Evolutionary conservation across 2,888 invertebrate genomes (phyloP), one percentile per base, ranked within the genome.

Genomic region (Acleris holmiana): DNA sequence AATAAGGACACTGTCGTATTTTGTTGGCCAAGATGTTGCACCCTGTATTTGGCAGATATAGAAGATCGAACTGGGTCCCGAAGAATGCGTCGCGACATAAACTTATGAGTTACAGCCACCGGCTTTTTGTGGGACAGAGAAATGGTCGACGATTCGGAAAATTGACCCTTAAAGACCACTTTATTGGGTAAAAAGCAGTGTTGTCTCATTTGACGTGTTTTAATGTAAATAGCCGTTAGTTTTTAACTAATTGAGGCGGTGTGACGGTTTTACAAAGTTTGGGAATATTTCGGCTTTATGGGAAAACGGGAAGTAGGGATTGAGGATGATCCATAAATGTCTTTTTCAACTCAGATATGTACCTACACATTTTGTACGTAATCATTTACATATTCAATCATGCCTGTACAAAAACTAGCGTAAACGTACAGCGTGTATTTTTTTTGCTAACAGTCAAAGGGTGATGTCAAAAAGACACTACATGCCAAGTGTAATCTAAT

Each of bases 61-160:
- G 76, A 79, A 47, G 63, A 80, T 84, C 82, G 76, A 80, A 75
- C 80, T 71, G 78, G 80, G 74, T 73, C 69, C 71, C 69, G 70
- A 76, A 82, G 88, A 88, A 89, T 86, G 83, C 83, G 84, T 79
- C 84, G 82, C 77, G 83, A 84, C 86, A 86, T 86, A 80, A 85
- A 88, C 88, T 88, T 89, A 89, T 91, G 89, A 89, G 84, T 86
- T 84, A 87, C 80, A 82, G 75, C 76, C 76, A 75, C 67, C 68
- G 74, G 71, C 72, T 82, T 87, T 79, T 86, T 84, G 77, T 80
- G 76, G 58, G 50, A 63, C 66, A 48, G 74, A 73, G 73, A 74
- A 76, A 73, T 68, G 72, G 71, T 74, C 72, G 69, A 70, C 67
- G 75, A 71, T 74, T 74, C 72, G 72, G 75, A 76, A 83, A 83